phyloP scores from a whole-genome alignment of 2,113 vertebrate genomes.

The Azemiops feae region DNA sequence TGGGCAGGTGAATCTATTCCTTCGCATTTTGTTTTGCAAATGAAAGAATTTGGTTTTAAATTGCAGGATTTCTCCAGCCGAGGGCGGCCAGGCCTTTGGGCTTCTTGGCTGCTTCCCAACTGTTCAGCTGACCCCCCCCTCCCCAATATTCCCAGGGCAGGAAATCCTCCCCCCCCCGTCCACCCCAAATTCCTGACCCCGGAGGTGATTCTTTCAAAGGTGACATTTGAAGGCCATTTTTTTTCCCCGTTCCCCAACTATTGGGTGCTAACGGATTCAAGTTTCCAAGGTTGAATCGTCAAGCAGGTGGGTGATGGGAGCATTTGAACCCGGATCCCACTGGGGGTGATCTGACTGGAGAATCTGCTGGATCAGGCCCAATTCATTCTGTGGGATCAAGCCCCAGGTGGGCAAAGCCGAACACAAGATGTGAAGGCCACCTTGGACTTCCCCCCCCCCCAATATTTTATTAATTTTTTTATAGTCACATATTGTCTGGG shows the following conservation, averaged over 20 bases:
- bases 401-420: background rate
- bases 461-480: too few relatives aligned
- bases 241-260: background rate
- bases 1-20: too few relatives aligned
- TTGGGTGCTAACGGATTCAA: background rate
- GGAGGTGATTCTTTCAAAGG: too few relatives aligned
- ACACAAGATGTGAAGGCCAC: too few relatives aligned
- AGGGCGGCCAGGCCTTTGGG: too few relatives aligned
- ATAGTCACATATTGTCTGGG: too few relatives aligned
- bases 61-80: background rate
- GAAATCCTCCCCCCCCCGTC: background rate
- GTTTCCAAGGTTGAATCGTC: rapidly evolving
- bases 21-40: background rate
- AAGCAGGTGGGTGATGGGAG: background rate
- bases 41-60: background rate
- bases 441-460: too few relatives aligned
- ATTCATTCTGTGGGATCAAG: background rate
- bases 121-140: background rate
- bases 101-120: too few relatives aligned
- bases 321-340: background rate
- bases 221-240: background rate
- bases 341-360: background rate
- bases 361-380: background rate
- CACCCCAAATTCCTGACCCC: background rate
- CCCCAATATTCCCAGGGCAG: background rate